phyloP scores from a whole-genome alignment of 64 coral and sea anemone genomes.

The Montipora efflorescens region DNA sequence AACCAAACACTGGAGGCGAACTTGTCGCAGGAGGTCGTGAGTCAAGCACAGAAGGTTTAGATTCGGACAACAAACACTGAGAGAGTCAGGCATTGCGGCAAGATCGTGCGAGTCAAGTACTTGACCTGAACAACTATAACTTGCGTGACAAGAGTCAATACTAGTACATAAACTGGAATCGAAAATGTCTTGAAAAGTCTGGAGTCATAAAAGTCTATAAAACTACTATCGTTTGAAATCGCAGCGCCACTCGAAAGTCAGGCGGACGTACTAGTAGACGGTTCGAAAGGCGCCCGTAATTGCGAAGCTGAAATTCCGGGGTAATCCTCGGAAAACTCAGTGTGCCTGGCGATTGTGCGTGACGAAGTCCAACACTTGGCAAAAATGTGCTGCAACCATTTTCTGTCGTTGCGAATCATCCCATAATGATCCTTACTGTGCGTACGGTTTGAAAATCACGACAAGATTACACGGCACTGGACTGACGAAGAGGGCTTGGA shows the following conservation, averaged over 20 bases:
- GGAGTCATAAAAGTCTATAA: slow-evolving; percentile 1
- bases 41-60: too few relatives aligned
- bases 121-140: not conserved
- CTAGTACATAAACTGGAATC: slow-evolving; percentile 14
- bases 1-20: not conserved
- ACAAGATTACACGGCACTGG: slow-evolving; percentile 17
- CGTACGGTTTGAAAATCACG: slow-evolving; percentile 5
- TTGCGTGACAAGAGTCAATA: not conserved
- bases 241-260: not conserved
- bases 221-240: not conserved
- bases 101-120: not conserved
- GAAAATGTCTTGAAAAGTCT: not conserved
- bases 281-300: not conserved
- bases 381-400: slow-evolving; percentile 9
- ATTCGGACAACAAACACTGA: too few relatives aligned
- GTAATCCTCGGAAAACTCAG: slow-evolving; percentile 9
- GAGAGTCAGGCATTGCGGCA: not conserved
- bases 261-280: not conserved
- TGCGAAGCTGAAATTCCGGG: not conserved
- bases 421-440: not conserved
- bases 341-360: not conserved
- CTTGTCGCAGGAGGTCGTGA: too few relatives aligned
- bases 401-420: not conserved
- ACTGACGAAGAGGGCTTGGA: not conserved
- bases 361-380: not conserved